phyloP scores from a whole-genome alignment of 1,140 invertebrate genomes.

The Drosophila persimilis region DNA sequence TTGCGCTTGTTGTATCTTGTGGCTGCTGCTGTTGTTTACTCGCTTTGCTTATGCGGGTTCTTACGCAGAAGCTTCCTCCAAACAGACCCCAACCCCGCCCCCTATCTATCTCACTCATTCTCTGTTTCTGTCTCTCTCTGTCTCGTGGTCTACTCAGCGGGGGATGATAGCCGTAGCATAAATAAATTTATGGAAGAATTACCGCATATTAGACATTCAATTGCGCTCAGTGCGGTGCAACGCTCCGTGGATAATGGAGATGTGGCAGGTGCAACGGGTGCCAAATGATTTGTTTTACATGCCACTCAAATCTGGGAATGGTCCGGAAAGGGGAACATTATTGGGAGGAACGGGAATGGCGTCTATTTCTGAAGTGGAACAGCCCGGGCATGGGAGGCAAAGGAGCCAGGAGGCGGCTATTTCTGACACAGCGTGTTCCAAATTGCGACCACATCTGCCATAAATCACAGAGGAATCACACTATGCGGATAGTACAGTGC shows the following conservation, averaged over 20 bases:
- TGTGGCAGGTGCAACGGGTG: conserved; percentile 45
- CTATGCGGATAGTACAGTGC: no score
- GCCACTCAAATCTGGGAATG: no score
- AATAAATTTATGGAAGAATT: conserved; percentile 62
- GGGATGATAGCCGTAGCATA: conserved; percentile 44
- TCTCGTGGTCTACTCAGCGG: conserved; percentile 12
- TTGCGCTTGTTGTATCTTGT: conserved; percentile 15
- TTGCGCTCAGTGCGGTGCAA: conserved; percentile 28
- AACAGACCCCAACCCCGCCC: conserved; percentile 13
- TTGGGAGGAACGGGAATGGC: conserved; percentile 11
- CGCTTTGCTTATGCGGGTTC: conserved; percentile 55
- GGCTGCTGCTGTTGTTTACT: conserved; percentile 47
- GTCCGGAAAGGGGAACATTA: neutral
- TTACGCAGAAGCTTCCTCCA: conserved; percentile 7
- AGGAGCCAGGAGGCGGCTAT: conserved; percentile 48
- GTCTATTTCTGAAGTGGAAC: conserved; percentile 48
- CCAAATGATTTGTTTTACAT: conserved; percentile 47
- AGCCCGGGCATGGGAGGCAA: conserved; percentile 42
- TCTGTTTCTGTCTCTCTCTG: neutral
- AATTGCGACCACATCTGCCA: conserved; percentile 24
- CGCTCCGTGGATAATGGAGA: conserved; percentile 34
- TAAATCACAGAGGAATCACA: neutral
- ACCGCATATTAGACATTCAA: conserved; percentile 40
- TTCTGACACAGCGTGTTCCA: conserved; percentile 51
- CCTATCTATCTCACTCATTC: neutral